A percentile compares a stretch with the other conserved stretches of the same genome.
phyloP scores from a whole-genome alignment of 2,113 vertebrate genomes.

The Triplophysa siluroides region DNA sequence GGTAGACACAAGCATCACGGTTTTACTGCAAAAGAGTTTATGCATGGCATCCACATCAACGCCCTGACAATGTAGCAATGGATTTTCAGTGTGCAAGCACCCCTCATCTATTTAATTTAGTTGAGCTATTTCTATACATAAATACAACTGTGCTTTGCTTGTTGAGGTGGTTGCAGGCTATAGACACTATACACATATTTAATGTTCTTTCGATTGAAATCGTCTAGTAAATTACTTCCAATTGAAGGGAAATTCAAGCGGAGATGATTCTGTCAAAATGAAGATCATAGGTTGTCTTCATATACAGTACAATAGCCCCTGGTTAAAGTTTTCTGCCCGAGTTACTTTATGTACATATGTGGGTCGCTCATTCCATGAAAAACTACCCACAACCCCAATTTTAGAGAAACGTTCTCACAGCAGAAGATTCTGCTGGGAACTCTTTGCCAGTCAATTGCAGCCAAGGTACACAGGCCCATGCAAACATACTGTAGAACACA shows the following conservation, averaged over 20 bases:
- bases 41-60: no score
- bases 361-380: background rate
- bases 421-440: constrained; percentile 12
- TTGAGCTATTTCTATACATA: no score
- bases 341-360: constrained; percentile 4
- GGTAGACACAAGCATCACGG: no score
- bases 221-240: background rate
- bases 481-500: constrained; percentile 1
- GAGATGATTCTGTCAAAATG: background rate
- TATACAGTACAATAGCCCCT: constrained; percentile 3
- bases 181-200: background rate
- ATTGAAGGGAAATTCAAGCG: background rate
- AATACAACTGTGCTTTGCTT: background rate
- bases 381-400: constrained; percentile 20
- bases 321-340: background rate
- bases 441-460: background rate
- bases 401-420: background rate
- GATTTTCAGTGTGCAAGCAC: no score
- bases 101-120: no score
- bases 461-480: background rate
- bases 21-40: no score
- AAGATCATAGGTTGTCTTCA: background rate
- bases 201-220: background rate
- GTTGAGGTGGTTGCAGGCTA: background rate
- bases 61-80: no score